phyloP scores from a whole-genome alignment of 2,888 invertebrate genomes.

The Chrysolina haemoptera region DNA sequence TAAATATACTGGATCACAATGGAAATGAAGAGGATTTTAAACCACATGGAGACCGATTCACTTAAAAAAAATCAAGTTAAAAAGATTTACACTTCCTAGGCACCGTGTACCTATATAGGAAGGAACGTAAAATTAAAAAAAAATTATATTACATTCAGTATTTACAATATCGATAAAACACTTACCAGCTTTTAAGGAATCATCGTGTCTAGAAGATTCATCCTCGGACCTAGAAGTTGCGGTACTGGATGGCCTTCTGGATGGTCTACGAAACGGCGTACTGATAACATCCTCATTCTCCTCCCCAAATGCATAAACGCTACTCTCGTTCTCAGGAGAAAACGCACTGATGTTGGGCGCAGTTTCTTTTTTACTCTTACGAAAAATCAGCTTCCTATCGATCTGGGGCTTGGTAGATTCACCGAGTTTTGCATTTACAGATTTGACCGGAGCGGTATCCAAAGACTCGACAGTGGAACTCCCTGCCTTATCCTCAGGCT shows the following conservation, averaged over 20 bases:
- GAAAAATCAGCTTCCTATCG: constrained; percentile 74
- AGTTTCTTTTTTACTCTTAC: constrained; percentile 71
- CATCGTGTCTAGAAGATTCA: constrained; percentile 65
- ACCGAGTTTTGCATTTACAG: constrained; percentile 19
- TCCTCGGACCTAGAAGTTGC: constrained; percentile 70
- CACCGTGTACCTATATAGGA: no score
- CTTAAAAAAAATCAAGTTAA: no score
- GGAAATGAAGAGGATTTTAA: no score
- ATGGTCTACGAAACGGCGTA: constrained; percentile 74
- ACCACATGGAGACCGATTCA: no score
- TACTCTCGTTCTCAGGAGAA: constrained; percentile 79
- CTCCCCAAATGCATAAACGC: constrained; percentile 81
- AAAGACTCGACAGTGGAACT: constrained; percentile 23
- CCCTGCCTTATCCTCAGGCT: constrained; percentile 42
- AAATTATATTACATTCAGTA: no score
- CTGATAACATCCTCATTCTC: constrained; percentile 74
- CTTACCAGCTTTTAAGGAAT: constrained; percentile 56
- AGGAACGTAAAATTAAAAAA: neutral
- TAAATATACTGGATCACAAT: no score
- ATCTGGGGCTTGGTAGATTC: constrained; percentile 55
- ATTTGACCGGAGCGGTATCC: constrained; percentile 24
- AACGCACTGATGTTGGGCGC: constrained; percentile 74
- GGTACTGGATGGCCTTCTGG: constrained; percentile 70
- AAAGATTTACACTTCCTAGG: no score
- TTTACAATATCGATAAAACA: constrained; percentile 4